phyloP scores from a whole-genome alignment of 1,140 invertebrate genomes.

The Chlorops oryzae region DNA sequence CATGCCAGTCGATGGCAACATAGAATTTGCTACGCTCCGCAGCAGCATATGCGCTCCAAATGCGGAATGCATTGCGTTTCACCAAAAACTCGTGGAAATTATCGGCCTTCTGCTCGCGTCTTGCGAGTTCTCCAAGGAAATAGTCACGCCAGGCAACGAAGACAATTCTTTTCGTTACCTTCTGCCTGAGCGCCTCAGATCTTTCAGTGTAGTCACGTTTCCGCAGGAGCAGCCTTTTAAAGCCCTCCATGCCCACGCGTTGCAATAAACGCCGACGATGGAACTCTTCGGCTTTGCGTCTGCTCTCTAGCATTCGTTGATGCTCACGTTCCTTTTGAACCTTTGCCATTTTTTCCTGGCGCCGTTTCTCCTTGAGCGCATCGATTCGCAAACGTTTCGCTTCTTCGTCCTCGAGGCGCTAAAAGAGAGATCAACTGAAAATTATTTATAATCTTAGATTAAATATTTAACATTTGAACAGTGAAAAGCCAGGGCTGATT shows the following conservation, averaged over 20 bases:
- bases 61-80: conserved; percentile 39
- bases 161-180: conserved; percentile 48
- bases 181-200: conserved; percentile 48
- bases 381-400: conserved; percentile 54
- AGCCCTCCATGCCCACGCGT: conserved; percentile 51
- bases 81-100: conserved; percentile 48
- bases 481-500: too few relatives aligned
- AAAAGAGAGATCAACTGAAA: neutral
- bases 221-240: conserved; percentile 50
- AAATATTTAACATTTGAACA: too few relatives aligned
- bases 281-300: conserved; percentile 54
- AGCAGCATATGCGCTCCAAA: conserved; percentile 47
- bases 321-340: conserved; percentile 52
- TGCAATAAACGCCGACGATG: conserved; percentile 51
- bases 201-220: conserved; percentile 51
- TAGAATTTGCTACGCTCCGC: conserved; percentile 51
- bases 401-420: conserved; percentile 53
- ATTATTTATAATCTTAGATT: conserved; percentile 1
- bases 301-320: conserved; percentile 50
- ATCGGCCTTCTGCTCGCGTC: conserved; percentile 48
- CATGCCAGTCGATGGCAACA: conserved; percentile 58
- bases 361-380: conserved; percentile 54
- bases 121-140: conserved; percentile 17
- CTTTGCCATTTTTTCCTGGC: conserved; percentile 54
- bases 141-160: conserved; percentile 53